Evolutionary conservation across 1,140 invertebrate species (phyloP).

Genomic region (Dendrolimus punctatus): DNA sequence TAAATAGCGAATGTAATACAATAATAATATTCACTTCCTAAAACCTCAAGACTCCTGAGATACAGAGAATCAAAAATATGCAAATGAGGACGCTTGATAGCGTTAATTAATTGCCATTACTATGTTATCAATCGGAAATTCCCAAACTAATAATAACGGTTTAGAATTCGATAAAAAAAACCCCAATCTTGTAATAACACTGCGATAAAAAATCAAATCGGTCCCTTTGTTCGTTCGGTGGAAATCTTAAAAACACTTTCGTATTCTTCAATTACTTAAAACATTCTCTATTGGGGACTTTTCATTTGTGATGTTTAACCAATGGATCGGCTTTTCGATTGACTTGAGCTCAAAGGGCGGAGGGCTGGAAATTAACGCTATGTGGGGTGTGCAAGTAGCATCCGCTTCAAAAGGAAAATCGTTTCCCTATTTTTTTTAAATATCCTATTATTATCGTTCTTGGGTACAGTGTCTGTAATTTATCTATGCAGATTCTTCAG

Average conservation of each 20-base stretch:
- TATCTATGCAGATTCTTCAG: too few species aligned
- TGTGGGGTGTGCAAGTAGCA: constrained; percentile 51
- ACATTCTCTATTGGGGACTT: constrained; percentile 55
- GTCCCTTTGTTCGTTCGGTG: constrained; percentile 30
- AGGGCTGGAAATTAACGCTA: constrained; percentile 56
- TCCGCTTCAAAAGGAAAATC: constrained; percentile 48
- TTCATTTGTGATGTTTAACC: constrained; percentile 68
- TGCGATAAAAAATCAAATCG: constrained; percentile 31
- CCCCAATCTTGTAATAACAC: not conserved
- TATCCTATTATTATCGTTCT: constrained; percentile 21
- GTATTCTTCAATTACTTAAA: constrained; percentile 64
- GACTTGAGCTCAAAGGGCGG: constrained; percentile 64
- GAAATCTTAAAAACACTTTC: constrained; percentile 56
- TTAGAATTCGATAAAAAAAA: not conserved
- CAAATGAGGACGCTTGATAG: too few species aligned
- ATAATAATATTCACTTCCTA: too few species aligned
- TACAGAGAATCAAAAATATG: too few species aligned
- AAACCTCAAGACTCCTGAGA: too few species aligned
- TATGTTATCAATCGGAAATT: too few species aligned
- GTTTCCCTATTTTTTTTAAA: constrained; percentile 55
- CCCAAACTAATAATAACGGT: not conserved
- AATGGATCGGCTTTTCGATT: constrained; percentile 64
- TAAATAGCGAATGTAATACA: too few species aligned
- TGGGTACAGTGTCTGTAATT: too few species aligned
- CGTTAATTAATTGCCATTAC: too few species aligned